phyloP scores from a whole-genome alignment of 1,140 invertebrate species.

The Araneus ventricosus region DNA sequence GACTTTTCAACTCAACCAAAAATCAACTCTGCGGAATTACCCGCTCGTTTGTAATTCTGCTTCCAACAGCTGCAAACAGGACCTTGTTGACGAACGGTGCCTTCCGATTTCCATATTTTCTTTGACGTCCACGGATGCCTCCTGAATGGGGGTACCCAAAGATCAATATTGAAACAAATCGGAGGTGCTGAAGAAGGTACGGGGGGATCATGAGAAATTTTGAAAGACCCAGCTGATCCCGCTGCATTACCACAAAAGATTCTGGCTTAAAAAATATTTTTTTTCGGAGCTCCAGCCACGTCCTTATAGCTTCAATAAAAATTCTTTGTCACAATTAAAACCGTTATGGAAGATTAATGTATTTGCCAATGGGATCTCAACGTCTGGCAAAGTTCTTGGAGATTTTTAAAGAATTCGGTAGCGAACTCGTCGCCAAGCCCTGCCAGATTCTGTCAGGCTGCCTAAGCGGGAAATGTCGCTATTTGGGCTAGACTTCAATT shows the following conservation, averaged over 20 bases:
- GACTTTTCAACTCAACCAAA: slow-evolving; percentile 68
- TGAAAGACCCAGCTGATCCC: not conserved
- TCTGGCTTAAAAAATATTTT: slow-evolving; percentile 33
- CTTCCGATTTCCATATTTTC: slow-evolving; percentile 69
- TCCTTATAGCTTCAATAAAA: slow-evolving; percentile 69
- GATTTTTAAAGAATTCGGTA: not conserved
- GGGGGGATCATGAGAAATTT: slow-evolving; percentile 13
- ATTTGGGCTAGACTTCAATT: no score
- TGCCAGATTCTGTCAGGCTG: not conserved
- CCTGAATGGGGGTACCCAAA: slow-evolving; percentile 52
- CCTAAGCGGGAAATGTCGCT: no score
- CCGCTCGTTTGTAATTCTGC: slow-evolving; percentile 26
- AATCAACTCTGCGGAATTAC: slow-evolving; percentile 63
- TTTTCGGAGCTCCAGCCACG: not conserved
- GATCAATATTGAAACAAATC: slow-evolving; percentile 75
- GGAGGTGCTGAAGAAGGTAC: slow-evolving; percentile 27
- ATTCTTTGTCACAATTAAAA: slow-evolving; percentile 75
- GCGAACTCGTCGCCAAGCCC: not conserved
- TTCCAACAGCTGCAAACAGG: slow-evolving; percentile 61
- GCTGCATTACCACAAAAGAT: slow-evolving; percentile 11
- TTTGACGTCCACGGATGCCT: slow-evolving; percentile 27
- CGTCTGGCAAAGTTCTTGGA: slow-evolving; percentile 20
- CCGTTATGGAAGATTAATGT: slow-evolving; percentile 74
- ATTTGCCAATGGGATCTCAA: slow-evolving; percentile 62
- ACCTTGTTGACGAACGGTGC: slow-evolving; percentile 61